A percentile compares a stretch with the other conserved stretches of the same genome.
Conservation (phyloP, 2,888 invertebrate genomes). For the Dryadula phaetusa region DNA sequence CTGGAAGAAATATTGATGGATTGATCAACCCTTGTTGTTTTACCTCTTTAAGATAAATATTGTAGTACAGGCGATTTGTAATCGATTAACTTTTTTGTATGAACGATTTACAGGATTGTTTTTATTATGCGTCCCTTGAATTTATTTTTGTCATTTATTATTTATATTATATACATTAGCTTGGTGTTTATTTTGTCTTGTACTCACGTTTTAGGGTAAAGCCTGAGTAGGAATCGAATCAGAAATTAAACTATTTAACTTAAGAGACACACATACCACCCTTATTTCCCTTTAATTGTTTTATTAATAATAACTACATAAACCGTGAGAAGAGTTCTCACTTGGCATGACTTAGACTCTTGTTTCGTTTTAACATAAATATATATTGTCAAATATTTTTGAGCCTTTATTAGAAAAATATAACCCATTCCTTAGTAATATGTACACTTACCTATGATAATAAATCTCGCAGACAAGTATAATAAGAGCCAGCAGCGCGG, state of each 20-base stretch:
- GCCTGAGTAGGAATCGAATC: too few species aligned
- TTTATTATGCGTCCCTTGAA: not conserved
- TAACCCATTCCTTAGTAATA: too few species aligned
- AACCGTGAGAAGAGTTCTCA: too few species aligned
- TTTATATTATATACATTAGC: not conserved
- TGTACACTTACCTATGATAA: slow-evolving; percentile 53
- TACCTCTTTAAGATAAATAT: slow-evolving; percentile 15
- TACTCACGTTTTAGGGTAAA: too few species aligned
- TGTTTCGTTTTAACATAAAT: too few species aligned
- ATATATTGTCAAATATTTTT: too few species aligned
- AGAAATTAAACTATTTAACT: too few species aligned
- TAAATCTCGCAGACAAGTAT: slow-evolving; percentile 60
- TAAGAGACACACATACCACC: too few species aligned
- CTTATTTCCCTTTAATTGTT: too few species aligned
- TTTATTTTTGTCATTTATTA: not conserved
- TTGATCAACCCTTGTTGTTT: slow-evolving; percentile 19
- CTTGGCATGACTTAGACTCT: too few species aligned
- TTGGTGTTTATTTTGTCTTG: not conserved
- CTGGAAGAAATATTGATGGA: slow-evolving; percentile 38
- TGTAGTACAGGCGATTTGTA: not conserved
- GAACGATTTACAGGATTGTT: not conserved
- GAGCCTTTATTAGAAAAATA: too few species aligned
- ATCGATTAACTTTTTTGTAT: not conserved
- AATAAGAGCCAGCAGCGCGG: slow-evolving; percentile 53
- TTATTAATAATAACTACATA: too few species aligned